Base-by-base conservation (phyloP, 2,888 invertebrate species). In the Ischnura elegans region DNA sequence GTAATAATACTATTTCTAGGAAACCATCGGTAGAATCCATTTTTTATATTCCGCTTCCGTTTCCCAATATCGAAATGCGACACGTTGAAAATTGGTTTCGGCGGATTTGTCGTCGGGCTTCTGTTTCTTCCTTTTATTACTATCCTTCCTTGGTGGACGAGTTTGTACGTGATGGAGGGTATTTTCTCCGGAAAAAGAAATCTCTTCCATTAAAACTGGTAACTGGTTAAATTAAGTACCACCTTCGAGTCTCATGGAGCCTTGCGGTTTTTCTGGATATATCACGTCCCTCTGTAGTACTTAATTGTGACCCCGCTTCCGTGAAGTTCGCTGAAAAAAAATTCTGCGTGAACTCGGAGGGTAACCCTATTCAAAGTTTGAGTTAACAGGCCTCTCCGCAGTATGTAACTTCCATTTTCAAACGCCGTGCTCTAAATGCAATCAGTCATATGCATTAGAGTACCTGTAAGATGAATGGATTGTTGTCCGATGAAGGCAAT, bases 41-140 rank as follows among this genome's bases (percentile, higher is more conserved):
- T 46, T 43, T 86, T 86, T 46, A 86, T 46, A 16, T 46, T n/a
- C n/a, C 55, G 42, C 76, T 25, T 13, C 10, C 76, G 76, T 76
- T 87, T 51, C 47, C 36, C 90, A 61, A 61, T 66, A 90, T 90
- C 90, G 90, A 25, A 90, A 61, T 66, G 90, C 90, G 90, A 90
- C 55, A 61, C 55, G n/a, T 43, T 43, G 61, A 43, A 90, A 90
- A 90, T 90, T 90, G 90, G 61, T 61, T 90, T 55, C 29, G 55
- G 86, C 46, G 45, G 86, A 86, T 86, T 46, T 86, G 86, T 46
- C 46, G 36, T 76, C n/a, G 6, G 76, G 42, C 16, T 66, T n/a
- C 25, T 66, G 36, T 87, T 90, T 90, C 43, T 61, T 55, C 90
- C 61, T 61, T 46, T 45, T 43, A 43, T 86, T 43, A 46, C 10